A percentile compares a stretch with the other conserved stretches of the same genome.
phyloP scores from a whole-genome alignment of 1,140 invertebrate species.

The Tetraneura akinire region DNA sequence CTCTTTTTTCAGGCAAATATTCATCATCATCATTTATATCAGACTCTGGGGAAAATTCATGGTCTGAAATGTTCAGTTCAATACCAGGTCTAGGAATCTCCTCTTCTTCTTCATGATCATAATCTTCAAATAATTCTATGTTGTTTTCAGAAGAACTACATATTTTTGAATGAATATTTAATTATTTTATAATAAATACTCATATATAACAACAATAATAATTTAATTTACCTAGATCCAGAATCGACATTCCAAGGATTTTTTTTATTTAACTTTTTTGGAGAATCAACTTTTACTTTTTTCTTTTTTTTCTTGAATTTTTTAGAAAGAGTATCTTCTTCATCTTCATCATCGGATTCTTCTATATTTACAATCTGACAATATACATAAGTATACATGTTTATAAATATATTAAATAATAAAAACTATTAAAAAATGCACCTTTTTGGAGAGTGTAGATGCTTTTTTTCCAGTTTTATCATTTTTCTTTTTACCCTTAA shows the following conservation, averaged over 20 bases:
- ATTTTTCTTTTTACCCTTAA: slow-evolving; percentile 22
- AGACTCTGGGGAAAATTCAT: slow-evolving; percentile 85
- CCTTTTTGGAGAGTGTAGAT: neutral
- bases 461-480: slow-evolving; percentile 31
- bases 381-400: no score
- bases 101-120: slow-evolving; percentile 61
- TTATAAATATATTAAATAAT: no score
- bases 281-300: slow-evolving; percentile 61
- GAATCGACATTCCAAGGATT: slow-evolving; percentile 71
- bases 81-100: slow-evolving; percentile 56
- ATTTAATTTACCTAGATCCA: slow-evolving; percentile 62
- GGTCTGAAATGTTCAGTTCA: slow-evolving; percentile 75
- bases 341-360: slow-evolving; percentile 50
- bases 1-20: slow-evolving; percentile 66
- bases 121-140: slow-evolving; percentile 65
- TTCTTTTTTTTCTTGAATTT: slow-evolving; percentile 52
- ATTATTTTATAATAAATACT: neutral
- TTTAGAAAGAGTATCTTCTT: slow-evolving; percentile 45
- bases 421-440: neutral
- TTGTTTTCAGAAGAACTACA: slow-evolving; percentile 64
- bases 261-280: slow-evolving; percentile 64
- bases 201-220: neutral
- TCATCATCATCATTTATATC: slow-evolving; percentile 68
- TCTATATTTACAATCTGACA: neutral
- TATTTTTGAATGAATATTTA: neutral